Base-by-base conservation (phyloP, 2,888 invertebrate species). In the Cactoblastis cactorum region DNA sequence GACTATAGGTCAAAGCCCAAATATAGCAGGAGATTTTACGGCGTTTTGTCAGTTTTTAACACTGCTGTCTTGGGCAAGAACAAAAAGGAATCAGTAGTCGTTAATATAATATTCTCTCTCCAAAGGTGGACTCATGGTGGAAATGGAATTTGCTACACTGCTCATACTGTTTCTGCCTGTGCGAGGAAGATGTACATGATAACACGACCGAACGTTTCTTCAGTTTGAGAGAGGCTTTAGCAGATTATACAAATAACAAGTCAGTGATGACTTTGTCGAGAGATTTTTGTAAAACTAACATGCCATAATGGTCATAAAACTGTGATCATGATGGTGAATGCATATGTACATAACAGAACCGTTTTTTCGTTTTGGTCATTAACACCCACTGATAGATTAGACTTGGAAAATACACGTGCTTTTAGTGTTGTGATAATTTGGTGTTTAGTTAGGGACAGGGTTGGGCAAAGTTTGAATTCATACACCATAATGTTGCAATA, bases 111-210 rank as follows among this genome's bases (percentile, higher is more conserved):
- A 35, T 52, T 38, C 22, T 17, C 35, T 22, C 9, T 28, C 65
- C 70, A 43, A 84, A 94, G 91, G 94, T 95, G 50, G 95, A 96
- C 75, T 96, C 96, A 66, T 97, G 96, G 96, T 97, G 97, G 96
- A 91, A 94, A 58, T 95, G 94, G 92, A 74, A 95, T 9, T 93
- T 96, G 71, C 94, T 94, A 92, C 94, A 94, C 78, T 97, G 97
- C 82, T 95, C 96, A 56, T 97, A 96, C 83, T 97, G 97, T 80
- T 92, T 97, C 79, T 97, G 97, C 71, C 88, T 95, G 54, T 97
- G 97, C 79, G 96, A 96, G 71, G 96, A 96, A 67, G 82, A 91
- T 57, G 92, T 92, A 51, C 67, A 85, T 8, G 43, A 43, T 17
- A 43, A 43, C 12, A 88, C 86, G 57, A 94, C 96, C 0, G 95